These are phyloP conservation scores for Lamellibrachia columna DNA, from an alignment of 2,888 invertebrate genomes.

Conservation along the genomic window DNA sequence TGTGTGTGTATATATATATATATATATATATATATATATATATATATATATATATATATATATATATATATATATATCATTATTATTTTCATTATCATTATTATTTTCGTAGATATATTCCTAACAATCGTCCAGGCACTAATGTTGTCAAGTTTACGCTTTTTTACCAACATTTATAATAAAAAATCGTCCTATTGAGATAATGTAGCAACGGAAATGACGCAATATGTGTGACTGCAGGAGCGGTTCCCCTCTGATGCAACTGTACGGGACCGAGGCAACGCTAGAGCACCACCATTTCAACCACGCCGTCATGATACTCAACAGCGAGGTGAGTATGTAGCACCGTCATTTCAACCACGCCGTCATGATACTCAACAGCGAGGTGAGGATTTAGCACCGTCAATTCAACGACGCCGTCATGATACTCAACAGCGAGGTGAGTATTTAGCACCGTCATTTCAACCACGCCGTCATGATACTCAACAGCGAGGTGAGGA, in stretches of 20 bases:
- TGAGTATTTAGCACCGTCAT: constrained; percentile 63
- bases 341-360: constrained; percentile 65
- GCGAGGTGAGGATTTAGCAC: constrained; percentile 67
- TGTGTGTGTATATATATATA: no score
- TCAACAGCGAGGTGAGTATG: constrained; percentile 52
- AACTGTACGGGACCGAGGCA: constrained; percentile 68
- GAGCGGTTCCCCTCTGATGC: constrained; percentile 69
- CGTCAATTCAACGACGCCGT: constrained; percentile 64
- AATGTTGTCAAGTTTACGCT: no score
- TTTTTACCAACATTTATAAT: neutral
- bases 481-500: constrained; percentile 65
- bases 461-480: constrained; percentile 65
- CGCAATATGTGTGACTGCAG: constrained; percentile 51
- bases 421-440: constrained; percentile 66
- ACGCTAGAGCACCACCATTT: constrained; percentile 64
- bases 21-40: no score
- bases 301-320: constrained; percentile 58
- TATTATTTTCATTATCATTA: no score
- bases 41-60: no score
- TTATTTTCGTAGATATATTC: no score
- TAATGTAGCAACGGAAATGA: neutral
- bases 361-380: constrained; percentile 65
- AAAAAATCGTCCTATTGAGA: neutral
- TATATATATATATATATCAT: no score
- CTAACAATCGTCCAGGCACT: no score